These are phyloP conservation scores for Chaenogobius annularis DNA, from an alignment of 2,113 vertebrate species.

Conservation along the genomic window DNA sequence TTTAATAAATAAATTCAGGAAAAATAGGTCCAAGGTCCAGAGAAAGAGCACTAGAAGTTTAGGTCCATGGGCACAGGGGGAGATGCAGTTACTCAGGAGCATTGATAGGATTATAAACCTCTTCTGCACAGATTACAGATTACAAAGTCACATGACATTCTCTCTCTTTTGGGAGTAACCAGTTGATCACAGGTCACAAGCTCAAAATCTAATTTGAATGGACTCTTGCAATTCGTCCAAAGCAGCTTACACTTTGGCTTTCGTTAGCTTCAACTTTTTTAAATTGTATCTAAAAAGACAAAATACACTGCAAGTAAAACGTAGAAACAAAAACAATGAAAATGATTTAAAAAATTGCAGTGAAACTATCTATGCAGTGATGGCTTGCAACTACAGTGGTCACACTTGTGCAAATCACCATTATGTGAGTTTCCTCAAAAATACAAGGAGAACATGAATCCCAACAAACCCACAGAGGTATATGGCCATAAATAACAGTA, in stretches of 20 bases:
- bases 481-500: slow-evolving; percentile 58
- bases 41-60: slow-evolving; percentile 49
- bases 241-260: slow-evolving; percentile 30
- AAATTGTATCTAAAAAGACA: slow-evolving; percentile 10
- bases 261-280: slow-evolving; percentile 1
- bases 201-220: slow-evolving; percentile 27
- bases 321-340: slow-evolving; percentile 18
- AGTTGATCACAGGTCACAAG: slow-evolving; percentile 7
- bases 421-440: slow-evolving; percentile 29
- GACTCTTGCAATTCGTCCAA: slow-evolving; percentile 3
- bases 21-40: slow-evolving; percentile 75
- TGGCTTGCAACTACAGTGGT: slow-evolving; percentile 31
- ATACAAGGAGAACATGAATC: slow-evolving; percentile 34
- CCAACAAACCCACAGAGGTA: slow-evolving; percentile 57
- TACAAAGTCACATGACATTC: slow-evolving; percentile 31
- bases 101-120: slow-evolving; percentile 31
- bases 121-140: slow-evolving; percentile 40
- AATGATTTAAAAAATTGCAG: not conserved
- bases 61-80: slow-evolving; percentile 62
- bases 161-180: not conserved
- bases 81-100: slow-evolving; percentile 38
- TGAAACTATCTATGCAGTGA: not conserved
- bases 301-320: slow-evolving; percentile 27
- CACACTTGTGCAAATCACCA: slow-evolving; percentile 48
- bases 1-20: slow-evolving; percentile 83